Base-by-base conservation (phyloP, 2,888 invertebrate species). In the Tachina fera region DNA sequence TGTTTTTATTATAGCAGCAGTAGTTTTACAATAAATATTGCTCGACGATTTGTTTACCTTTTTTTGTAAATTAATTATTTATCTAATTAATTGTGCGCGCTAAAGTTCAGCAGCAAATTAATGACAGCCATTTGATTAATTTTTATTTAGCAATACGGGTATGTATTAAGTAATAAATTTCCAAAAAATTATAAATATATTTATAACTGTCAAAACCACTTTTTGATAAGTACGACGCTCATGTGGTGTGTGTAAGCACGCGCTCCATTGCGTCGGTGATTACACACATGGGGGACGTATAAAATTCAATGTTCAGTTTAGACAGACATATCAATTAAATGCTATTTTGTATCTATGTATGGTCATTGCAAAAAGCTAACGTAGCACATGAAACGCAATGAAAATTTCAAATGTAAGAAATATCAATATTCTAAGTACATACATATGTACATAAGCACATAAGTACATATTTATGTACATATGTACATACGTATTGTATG, bases 131-230 rank as follows among this genome's bases (percentile, higher is more conserved):
- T 72, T 67, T 72, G 72, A 81, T 75, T 70, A 68, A 81, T 81
- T 74, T 67, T 81, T 68, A 74, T 75, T 81, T 60, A 53, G 56
- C 63, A 39, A 79, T 72, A 58, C 63, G n/a, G 8, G 53, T 19
- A 16, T 19, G 13, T 56, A 45, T 68, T 22, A 61, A 61, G 53
- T 53, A 80, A 74, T 74, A 81, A 63, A 67, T 60, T 60, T 58
- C 1, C 2, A 49, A 56, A 49, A 81, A 68, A 53, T 75, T 75
- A 61, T 31, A 75, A 75, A 68, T 81, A 80, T 58, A 81, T 81
- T 81, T 60, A 45, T 74, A 81, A 67, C 67, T 75, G 81, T 75
- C 75, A 81, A 81, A 81, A 75, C 67, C 4, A 51, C 51, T 74
- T 51, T 80, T 80, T 67, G 71, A 67, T 56, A 80, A 74, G 47